These are phyloP conservation scores for Neotragus moschatus DNA, from an alignment of 2,113 vertebrate species.

Conservation along the genomic window DNA sequence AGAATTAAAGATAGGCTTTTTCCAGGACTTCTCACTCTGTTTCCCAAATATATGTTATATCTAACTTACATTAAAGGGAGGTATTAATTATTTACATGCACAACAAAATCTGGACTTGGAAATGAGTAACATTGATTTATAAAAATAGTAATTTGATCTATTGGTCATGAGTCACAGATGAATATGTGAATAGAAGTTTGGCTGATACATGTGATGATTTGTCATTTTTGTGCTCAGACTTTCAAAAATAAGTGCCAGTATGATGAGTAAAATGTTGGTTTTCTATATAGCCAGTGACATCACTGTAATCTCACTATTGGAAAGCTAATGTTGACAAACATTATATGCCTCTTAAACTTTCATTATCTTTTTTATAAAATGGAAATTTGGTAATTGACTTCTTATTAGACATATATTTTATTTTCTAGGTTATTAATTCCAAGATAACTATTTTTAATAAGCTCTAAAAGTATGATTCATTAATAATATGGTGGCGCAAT, in stretches of 20 bases:
- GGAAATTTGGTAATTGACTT: background rate
- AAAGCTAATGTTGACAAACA: background rate
- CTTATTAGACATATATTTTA: background rate
- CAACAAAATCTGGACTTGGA: background rate
- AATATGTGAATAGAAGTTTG: background rate
- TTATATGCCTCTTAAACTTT: background rate
- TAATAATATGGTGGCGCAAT: background rate
- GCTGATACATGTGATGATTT: background rate
- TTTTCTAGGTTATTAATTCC: background rate
- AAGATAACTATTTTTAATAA: background rate
- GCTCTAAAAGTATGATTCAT: background rate
- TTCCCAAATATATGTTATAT: background rate
- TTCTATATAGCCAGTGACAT: background rate
- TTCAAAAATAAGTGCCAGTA: background rate
- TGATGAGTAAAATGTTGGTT: background rate
- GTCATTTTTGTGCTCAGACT: background rate
- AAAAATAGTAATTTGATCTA: background rate
- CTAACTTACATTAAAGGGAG: background rate
- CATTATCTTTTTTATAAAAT: background rate
- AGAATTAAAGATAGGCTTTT: background rate
- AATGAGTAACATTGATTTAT: background rate
- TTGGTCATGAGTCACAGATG: background rate
- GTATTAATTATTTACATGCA: background rate
- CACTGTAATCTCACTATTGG: background rate
- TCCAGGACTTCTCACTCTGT: background rate